Base-by-base conservation (phyloP, 2,113 vertebrate genomes). In the Ascaphus truei region DNA sequence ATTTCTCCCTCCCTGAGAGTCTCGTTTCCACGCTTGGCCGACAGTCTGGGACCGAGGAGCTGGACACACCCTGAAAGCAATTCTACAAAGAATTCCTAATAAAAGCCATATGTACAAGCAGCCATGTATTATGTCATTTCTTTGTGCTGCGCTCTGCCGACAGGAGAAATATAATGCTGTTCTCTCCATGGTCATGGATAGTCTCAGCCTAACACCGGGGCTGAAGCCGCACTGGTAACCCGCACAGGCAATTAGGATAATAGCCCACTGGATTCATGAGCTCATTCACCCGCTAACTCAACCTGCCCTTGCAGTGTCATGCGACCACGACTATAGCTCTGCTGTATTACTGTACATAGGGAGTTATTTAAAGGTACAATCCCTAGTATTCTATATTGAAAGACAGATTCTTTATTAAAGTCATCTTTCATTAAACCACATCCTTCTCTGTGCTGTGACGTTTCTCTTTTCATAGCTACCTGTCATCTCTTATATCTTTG, bases 41-140 rank as follows among this genome's bases (percentile, higher is more conserved):
- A 20, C 31, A 6, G 11, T 45, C 18, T 22, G 13, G 7, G 51
- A 2, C 30, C 4, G 20, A 23, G 13, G 25, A 18, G 10, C 13
- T 18, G 51, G 43, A 25, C 11, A 37, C 56, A 16, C 56, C 67
- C 57, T 52, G 18, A 27, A 61, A 51, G 23, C 55, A 50, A 59
- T 29, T 37, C 43, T 27, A n/a, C n/a, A n/a, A n/a, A n/a, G n/a
- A 31, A 8, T 15, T n/a, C 25, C 36, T 71, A 61, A 61, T 61
- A 3, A 20, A 52, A 71, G 5, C 16, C 56, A 61, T 16, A 52
- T 51, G 67, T 29, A 7, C 3, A 13, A 31, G 26, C 50, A 20
- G 41, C 36, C 43, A 27, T 22, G 51, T 7, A 50, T 68, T 53
- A 59, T 29, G 65, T 68, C 41, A 59, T 58, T 39, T 33, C 13